These are phyloP conservation scores for Corvus moneduloides DNA, from an alignment of 2,113 vertebrate species.

Conservation along the genomic window DNA sequence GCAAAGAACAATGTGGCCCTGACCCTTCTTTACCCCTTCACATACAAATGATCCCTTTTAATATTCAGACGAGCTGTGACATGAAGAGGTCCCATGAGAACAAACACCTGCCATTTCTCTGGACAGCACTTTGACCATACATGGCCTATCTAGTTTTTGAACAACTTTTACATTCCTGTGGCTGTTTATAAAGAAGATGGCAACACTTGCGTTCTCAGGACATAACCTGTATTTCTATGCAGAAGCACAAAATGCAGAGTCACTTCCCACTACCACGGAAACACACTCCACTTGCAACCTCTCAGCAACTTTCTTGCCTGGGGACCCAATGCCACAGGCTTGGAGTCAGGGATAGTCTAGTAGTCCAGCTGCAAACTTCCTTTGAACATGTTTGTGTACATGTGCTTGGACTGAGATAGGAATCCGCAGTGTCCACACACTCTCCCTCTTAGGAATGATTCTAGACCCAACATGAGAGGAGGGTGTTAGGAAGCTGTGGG, in stretches of 20 bases:
- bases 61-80: not conserved
- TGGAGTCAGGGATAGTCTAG: not conserved
- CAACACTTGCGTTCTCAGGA: not conserved
- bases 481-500: not conserved
- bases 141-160: not conserved
- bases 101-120: conserved; percentile 10
- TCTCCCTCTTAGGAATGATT: not conserved
- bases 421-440: not conserved
- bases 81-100: conserved; percentile 16
- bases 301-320: not conserved
- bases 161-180: not conserved
- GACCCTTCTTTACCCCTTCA: conserved; percentile 26
- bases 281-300: not conserved
- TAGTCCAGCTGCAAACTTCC: not conserved
- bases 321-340: not conserved
- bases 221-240: not conserved
- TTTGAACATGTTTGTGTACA: not conserved
- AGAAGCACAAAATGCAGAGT: not conserved
- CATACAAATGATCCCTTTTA: conserved; percentile 32
- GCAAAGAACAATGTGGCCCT: conserved; percentile 33
- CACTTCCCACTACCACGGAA: not conserved
- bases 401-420: not conserved
- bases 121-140: not conserved
- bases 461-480: not conserved
- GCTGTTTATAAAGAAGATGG: not conserved